Evolutionary conservation across 2,113 vertebrate species (phyloP), one percentile per base, ranked within the genome.

Genomic region (Plecturocebus donacophilus): DNA sequence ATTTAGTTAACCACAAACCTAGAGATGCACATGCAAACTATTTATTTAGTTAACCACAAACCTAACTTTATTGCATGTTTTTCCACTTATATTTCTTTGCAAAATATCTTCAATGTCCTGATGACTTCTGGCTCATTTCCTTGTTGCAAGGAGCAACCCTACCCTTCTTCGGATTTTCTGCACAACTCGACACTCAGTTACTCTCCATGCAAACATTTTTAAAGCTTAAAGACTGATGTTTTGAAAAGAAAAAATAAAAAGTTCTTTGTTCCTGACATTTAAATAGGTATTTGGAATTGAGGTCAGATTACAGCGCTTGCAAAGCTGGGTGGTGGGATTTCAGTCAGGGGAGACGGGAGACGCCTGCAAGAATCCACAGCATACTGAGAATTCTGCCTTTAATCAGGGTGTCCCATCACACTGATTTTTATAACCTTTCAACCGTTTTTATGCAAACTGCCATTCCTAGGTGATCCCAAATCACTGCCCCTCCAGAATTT

Each of bases 371-470:
- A 49, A 79, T 14, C 38, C 58, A 92, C 7, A 47, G 87, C 47
- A 66, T 0, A 0, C 4, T 0, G 0, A 54, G 84, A 90, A 89
- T 54, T 94, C 76, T 83, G 49, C 16, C 52, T 96, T 80, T 47
- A 45, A 38, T 93, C 76, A 79, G 21, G 76, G 68, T 35, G 14
- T 35, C 32, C 64, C 35, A 83, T 77, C 20, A 47, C 32, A 75
- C 94, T 86, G 83, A 92, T 61, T 88, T 88, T 93, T 66, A 14
- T 91, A 91, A 96, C 70, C 81, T 97, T 97, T 96, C 61, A 95
- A 87, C 54, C 83, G 73, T 10, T 66, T 5, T 66, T 6, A 66
- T 68, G 23, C 16, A 47, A 52, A 93, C 75, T 68, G 42, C 58
- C 90, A 68, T 89, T 95, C 92, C 96, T 52, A 87, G 93, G 1